phyloP scores from a whole-genome alignment of 2,888 invertebrate genomes.

The Lepidocyrtoides sp. region DNA sequence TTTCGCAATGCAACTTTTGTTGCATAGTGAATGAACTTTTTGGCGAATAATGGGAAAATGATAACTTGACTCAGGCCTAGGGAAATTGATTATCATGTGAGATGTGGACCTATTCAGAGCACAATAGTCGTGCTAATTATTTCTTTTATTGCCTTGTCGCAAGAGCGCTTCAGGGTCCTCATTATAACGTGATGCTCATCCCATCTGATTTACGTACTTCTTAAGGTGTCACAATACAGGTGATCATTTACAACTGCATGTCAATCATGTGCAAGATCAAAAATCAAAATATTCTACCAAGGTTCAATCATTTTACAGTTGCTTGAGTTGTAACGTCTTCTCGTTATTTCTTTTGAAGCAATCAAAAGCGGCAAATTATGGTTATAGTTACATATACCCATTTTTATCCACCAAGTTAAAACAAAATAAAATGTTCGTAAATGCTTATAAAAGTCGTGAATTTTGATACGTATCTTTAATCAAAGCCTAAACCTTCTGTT shows the following conservation, averaged over 20 bases:
- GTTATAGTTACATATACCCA: no score
- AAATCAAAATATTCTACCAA: not conserved
- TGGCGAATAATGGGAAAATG: constrained; percentile 15
- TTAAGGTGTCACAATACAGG: not conserved
- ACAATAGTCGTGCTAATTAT: constrained; percentile 71
- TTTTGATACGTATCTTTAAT: not conserved
- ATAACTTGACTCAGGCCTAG: not conserved
- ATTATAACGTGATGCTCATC: constrained; percentile 17
- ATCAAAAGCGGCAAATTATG: no score
- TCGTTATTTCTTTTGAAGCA: no score
- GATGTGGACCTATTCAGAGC: constrained; percentile 37
- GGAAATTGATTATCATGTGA: constrained; percentile 66
- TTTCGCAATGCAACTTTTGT: not conserved
- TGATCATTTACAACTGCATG: not conserved
- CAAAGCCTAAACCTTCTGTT: not conserved
- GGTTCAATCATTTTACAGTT: not conserved
- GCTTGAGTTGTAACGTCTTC: not conserved
- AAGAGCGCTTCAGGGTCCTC: constrained; percentile 7
- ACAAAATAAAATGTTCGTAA: not conserved
- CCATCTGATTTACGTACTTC: not conserved
- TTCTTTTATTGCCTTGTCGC: constrained; percentile 47
- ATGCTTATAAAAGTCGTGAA: not conserved
- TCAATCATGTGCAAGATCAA: not conserved
- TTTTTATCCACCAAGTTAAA: not conserved
- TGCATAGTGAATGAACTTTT: not conserved